A percentile compares a stretch with the other conserved stretches of the same genome.
Evolutionary conservation across 2,113 vertebrate genomes (phyloP).

Genomic region (Scomber japonicus): DNA sequence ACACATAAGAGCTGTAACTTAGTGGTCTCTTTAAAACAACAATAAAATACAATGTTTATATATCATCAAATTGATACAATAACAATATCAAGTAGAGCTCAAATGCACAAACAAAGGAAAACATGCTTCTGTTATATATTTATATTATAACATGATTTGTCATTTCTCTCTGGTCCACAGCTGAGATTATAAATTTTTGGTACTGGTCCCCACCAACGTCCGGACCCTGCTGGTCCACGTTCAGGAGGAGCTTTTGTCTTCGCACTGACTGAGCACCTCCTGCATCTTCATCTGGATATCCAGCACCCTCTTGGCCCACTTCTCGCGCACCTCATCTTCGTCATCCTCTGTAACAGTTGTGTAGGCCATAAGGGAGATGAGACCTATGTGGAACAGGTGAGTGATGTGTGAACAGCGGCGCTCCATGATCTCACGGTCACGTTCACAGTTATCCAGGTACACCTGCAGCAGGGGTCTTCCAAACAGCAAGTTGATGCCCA

Average conservation of each 20-base stretch:
- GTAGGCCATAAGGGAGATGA: slow-evolving; percentile 86
- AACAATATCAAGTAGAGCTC: slow-evolving; percentile 11
- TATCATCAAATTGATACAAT: slow-evolving; percentile 25
- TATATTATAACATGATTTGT: slow-evolving; percentile 43
- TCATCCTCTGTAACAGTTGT: slow-evolving; percentile 83
- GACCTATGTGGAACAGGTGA: slow-evolving; percentile 86
- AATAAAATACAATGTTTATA: slow-evolving; percentile 20
- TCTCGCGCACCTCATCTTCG: slow-evolving; percentile 82
- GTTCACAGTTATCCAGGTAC: slow-evolving; percentile 80
- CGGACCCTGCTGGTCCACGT: neutral
- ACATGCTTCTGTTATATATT: slow-evolving; percentile 59
- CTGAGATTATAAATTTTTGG: slow-evolving; percentile 24
- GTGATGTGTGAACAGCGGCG: slow-evolving; percentile 80
- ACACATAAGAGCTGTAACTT: slow-evolving; percentile 44
- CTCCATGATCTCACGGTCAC: slow-evolving; percentile 80
- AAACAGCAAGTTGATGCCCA: slow-evolving; percentile 67
- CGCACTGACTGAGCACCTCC: slow-evolving; percentile 81
- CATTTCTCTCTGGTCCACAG: slow-evolving; percentile 50
- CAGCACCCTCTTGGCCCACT: slow-evolving; percentile 80
- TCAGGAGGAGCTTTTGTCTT: slow-evolving; percentile 48
- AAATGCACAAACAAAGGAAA: slow-evolving; percentile 40
- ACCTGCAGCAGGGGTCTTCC: slow-evolving; percentile 80
- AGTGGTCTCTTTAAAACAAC: slow-evolving; percentile 46
- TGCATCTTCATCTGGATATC: slow-evolving; percentile 86
- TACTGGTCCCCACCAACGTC: slow-evolving; percentile 12